These are phyloP conservation scores for Autographa pulchrina DNA, from an alignment of 2,888 invertebrate species.

Conservation along the genomic window DNA sequence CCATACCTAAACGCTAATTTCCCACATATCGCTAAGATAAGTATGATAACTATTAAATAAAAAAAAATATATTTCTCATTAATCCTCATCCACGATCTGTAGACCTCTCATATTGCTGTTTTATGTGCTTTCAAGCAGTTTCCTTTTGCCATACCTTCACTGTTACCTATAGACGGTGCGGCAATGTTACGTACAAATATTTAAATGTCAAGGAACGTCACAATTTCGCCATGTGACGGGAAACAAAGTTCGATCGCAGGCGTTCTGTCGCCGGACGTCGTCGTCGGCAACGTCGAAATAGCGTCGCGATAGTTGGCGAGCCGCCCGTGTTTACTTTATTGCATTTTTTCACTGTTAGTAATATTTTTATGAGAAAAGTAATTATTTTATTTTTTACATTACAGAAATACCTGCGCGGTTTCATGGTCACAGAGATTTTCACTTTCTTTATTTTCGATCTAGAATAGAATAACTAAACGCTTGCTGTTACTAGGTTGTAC, in stretches of 20 bases:
- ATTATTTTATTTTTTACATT: slow-evolving; percentile 66
- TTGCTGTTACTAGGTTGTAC: slow-evolving; percentile 9
- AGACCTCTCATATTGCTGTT: background rate
- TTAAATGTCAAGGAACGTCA: slow-evolving; percentile 44
- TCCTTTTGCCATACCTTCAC: background rate
- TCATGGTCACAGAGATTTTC: slow-evolving; percentile 39
- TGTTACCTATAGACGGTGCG: background rate
- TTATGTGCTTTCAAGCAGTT: background rate
- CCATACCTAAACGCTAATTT: too few species aligned
- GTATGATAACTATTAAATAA: too few species aligned
- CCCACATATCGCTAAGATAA: too few species aligned
- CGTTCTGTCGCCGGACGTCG: slow-evolving; percentile 64
- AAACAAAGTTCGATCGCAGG: slow-evolving; percentile 63
- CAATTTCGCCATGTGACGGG: slow-evolving; percentile 53
- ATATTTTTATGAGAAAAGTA: slow-evolving; percentile 70
- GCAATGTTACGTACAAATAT: slow-evolving; percentile 15
- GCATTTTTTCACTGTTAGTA: slow-evolving; percentile 74
- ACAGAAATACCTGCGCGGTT: slow-evolving; percentile 58
- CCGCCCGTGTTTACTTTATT: slow-evolving; percentile 78
- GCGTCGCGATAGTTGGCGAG: slow-evolving; percentile 78
- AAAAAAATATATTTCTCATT: too few species aligned
- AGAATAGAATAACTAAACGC: background rate
- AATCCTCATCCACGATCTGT: too few species aligned
- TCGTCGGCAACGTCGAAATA: slow-evolving; percentile 77
- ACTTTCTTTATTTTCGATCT: slow-evolving; percentile 17